Evolutionary conservation across 2,888 invertebrate species (phyloP).

Genomic region (Apamea crenata): DNA sequence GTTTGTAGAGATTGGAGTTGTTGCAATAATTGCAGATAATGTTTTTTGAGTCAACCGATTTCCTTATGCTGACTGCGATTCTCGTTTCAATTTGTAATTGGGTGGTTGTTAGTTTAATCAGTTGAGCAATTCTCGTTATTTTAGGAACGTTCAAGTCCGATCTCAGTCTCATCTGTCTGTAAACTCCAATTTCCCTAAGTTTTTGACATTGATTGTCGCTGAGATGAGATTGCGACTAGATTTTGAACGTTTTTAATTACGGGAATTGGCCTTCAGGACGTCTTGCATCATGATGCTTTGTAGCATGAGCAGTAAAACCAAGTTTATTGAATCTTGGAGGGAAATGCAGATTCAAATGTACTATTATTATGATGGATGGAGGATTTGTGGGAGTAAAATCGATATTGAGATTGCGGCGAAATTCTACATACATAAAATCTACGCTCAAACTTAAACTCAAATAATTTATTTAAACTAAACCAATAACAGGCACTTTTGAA

Average conservation of each 20-base stretch:
- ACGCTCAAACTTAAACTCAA: too few relatives aligned
- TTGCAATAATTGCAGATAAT: conserved; percentile 38
- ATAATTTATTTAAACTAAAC: too few relatives aligned
- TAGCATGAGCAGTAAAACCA: neutral
- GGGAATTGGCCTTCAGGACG: neutral
- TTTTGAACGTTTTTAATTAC: too few relatives aligned
- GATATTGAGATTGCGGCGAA: neutral
- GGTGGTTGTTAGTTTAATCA: conserved; percentile 3
- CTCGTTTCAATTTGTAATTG: neutral
- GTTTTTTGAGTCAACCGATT: conserved; percentile 33
- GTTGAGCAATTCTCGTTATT: neutral
- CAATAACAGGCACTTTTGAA: too few relatives aligned
- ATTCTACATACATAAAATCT: too few relatives aligned
- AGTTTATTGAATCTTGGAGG: neutral
- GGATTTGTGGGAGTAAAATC: neutral
- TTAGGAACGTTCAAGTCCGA: too few relatives aligned
- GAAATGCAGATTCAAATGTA: neutral
- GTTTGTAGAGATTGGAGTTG: conserved; percentile 29
- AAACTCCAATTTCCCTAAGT: too few relatives aligned
- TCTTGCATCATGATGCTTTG: neutral
- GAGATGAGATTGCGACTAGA: too few relatives aligned
- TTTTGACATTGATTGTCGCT: too few relatives aligned
- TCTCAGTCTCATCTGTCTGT: too few relatives aligned
- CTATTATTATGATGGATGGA: neutral
- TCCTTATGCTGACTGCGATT: conserved; percentile 6